Base-by-base conservation (phyloP, 2,888 invertebrate genomes). In the Hypselothyrea guttata region DNA sequence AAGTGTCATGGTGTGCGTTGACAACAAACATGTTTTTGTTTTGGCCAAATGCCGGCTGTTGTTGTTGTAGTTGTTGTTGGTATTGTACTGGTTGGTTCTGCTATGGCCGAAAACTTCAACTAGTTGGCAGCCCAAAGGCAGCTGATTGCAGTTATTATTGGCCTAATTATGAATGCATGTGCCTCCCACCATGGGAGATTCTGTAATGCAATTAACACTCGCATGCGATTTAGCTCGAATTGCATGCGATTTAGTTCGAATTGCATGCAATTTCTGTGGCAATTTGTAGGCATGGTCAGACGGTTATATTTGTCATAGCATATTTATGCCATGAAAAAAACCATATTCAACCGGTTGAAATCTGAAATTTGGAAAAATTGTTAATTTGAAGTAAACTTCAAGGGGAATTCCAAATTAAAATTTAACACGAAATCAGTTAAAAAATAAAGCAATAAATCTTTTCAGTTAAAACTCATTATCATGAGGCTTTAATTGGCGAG, bases 141-240 rank as follows among this genome's bases (percentile, higher is more conserved):
- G 44, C 69, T 69, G 74, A 79, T 83, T 76, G 74, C 83, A 69
- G 78, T 78, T 76, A 79, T 78, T 83, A 79, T n/a, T 22, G 65
- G 52, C 68, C 72, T 77, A 72, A 75, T 77, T 71, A 71, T 56
- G 57, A 56, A 56, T 42, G 55, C 34, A 52, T 44, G 61, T 4
- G 22, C 22, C 22, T 2, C 22, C 62, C 48, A 37, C 37, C 40
- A 37, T 37, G 57, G 38, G 64, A 53, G 62, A 56, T 41, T 55
- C 53, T 38, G 47, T 51, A 71, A 76, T 60, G 52, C 58, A 79
- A 49, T 68, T 60, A 44, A 48, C 75, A 59, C 65, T 61, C 51
- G 30, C 55, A 16, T 30, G 40, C 49, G 41, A 48, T 38, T 61
- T 49, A 22, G n/a, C 44, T 8, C 18, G 4, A 11, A n/a, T 60